These are phyloP conservation scores for Drosophila ezoana DNA, from an alignment of 2,888 invertebrate species.

Conservation along the genomic window DNA sequence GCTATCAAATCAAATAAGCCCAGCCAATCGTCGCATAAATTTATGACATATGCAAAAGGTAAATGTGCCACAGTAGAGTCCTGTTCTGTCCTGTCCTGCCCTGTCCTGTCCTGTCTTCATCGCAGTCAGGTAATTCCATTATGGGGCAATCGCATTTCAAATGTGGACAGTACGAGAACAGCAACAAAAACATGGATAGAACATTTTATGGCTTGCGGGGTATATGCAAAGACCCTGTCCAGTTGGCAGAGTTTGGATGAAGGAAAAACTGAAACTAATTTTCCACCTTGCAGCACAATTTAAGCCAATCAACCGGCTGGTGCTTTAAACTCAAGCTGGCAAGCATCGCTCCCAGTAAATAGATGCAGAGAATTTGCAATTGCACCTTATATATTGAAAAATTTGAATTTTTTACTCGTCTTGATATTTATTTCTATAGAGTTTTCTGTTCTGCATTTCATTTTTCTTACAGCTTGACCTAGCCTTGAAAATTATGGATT, in stretches of 20 bases:
- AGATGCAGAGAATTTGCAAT: neutral
- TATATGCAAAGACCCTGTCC: slow-evolving; percentile 28
- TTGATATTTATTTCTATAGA: too few species aligned
- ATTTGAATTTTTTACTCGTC: too few species aligned
- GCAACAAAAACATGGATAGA: slow-evolving; percentile 8
- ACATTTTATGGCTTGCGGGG: slow-evolving; percentile 27
- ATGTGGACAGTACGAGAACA: slow-evolving; percentile 26
- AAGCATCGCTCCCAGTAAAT: neutral
- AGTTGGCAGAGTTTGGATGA: slow-evolving; percentile 19
- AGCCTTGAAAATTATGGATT: too few species aligned
- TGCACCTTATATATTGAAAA: neutral
- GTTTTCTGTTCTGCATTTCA: too few species aligned
- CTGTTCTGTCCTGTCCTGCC: slow-evolving; percentile 1
- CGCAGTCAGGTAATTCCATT: slow-evolving; percentile 65
- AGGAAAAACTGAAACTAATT: slow-evolving; percentile 77
- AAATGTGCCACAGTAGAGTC: slow-evolving; percentile 13
- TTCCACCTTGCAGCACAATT: slow-evolving; percentile 79
- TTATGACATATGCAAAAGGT: slow-evolving; percentile 63
- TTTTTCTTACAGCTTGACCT: too few species aligned
- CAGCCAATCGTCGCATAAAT: slow-evolving; percentile 73
- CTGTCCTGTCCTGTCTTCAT: slow-evolving; percentile 15
- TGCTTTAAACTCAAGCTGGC: slow-evolving; percentile 33
- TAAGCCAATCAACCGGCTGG: slow-evolving; percentile 65
- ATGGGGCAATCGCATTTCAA: slow-evolving; percentile 64
- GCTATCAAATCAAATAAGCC: slow-evolving; percentile 70